A percentile compares a stretch with the other conserved stretches of the same genome.
phyloP scores from a whole-genome alignment of 1,140 invertebrate species.

The Elysia chlorotica region DNA sequence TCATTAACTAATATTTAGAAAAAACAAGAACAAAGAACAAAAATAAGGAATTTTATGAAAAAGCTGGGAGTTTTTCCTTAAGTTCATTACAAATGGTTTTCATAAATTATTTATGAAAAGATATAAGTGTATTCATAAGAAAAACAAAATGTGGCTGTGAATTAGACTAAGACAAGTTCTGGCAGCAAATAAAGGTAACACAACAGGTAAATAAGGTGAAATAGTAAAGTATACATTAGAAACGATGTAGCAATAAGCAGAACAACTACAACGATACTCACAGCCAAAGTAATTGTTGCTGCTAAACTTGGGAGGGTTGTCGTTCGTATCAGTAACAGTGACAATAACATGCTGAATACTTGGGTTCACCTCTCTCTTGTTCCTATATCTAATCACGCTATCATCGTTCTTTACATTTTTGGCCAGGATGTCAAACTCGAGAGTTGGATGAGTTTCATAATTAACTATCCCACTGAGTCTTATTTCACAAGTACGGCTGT shows the following conservation, averaged over 20 bases:
- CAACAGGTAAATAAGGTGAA: too few relatives aligned
- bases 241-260: not conserved
- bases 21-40: not conserved
- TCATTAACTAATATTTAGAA: not conserved
- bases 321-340: slow-evolving; percentile 39
- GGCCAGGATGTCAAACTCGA: slow-evolving; percentile 39
- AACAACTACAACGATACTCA: slow-evolving; percentile 30
- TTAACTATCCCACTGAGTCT: slow-evolving; percentile 30
- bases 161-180: too few relatives aligned
- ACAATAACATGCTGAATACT: slow-evolving; percentile 42
- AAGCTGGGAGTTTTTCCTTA: not conserved
- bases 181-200: too few relatives aligned
- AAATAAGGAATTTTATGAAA: not conserved
- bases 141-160: too few relatives aligned
- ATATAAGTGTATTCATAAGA: not conserved
- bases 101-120: not conserved
- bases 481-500: slow-evolving; percentile 32
- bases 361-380: slow-evolving; percentile 33
- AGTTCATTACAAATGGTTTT: not conserved
- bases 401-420: slow-evolving; percentile 49
- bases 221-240: not conserved
- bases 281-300: slow-evolving; percentile 41
- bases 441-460: slow-evolving; percentile 31
- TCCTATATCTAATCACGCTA: slow-evolving; percentile 34
- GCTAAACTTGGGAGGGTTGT: slow-evolving; percentile 45